A percentile compares a stretch with the other conserved stretches of the same genome.
These are phyloP conservation scores for Elgaria multicarinata DNA, from an alignment of 2,113 vertebrate genomes.

Conservation along the genomic window DNA sequence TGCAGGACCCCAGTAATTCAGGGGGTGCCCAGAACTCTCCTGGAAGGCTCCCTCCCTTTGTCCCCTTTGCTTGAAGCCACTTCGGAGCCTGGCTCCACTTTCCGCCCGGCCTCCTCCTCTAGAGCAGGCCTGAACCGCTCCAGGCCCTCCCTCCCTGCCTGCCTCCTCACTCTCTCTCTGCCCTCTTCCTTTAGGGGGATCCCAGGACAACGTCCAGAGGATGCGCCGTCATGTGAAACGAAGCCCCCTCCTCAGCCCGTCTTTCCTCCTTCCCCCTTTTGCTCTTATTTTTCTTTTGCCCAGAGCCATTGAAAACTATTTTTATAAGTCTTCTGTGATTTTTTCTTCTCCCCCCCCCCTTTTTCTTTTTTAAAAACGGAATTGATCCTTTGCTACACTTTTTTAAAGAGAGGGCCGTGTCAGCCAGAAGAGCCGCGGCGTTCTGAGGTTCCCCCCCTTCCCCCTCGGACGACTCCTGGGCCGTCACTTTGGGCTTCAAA, in stretches of 20 bases:
- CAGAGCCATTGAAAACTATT: conserved; percentile 83
- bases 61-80: no score
- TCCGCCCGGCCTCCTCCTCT: not conserved
- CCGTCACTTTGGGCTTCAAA: conserved; percentile 14
- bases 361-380: conserved; percentile 55
- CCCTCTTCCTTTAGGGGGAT: conserved; percentile 81
- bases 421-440: conserved; percentile 62
- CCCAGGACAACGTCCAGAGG: conserved; percentile 88
- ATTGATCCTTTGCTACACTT: conserved; percentile 71
- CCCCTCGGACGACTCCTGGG: conserved; percentile 33
- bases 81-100: no score
- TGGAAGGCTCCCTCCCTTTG: no score
- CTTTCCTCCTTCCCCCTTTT: conserved; percentile 48
- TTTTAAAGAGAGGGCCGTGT: conserved; percentile 64
- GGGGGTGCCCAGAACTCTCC: no score
- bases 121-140: not conserved
- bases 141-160: no score
- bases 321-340: conserved; percentile 77
- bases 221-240: conserved; percentile 92
- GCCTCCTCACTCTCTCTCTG: not conserved
- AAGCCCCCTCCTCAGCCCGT: conserved; percentile 33
- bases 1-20: no score
- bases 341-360: not conserved
- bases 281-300: conserved; percentile 55
- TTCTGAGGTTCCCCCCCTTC: conserved; percentile 62